Evolutionary conservation across 2,113 vertebrate genomes (phyloP).

Genomic region (Atherinomorus stipes): DNA sequence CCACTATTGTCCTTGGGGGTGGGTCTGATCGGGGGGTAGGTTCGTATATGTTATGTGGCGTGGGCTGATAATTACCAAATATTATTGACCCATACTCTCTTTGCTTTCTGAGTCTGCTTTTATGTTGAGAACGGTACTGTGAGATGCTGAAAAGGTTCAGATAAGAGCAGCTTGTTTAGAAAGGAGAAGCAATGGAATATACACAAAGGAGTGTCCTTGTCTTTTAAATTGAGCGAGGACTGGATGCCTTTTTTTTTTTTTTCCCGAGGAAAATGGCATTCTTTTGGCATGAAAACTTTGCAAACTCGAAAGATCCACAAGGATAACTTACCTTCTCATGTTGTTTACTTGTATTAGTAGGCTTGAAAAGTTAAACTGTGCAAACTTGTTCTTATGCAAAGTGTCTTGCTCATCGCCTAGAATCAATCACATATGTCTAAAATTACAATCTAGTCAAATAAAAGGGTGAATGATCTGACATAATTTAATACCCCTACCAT

Average conservation of each 20-base stretch:
- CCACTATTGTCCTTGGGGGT: slow-evolving; percentile 54
- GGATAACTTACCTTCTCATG: too few species aligned
- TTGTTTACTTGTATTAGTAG: too few species aligned
- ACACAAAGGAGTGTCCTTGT: slow-evolving; percentile 12
- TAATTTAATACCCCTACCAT: too few species aligned
- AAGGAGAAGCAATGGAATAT: slow-evolving; percentile 7
- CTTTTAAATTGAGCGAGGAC: slow-evolving; percentile 13
- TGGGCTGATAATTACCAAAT: slow-evolving; percentile 43
- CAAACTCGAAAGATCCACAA: too few species aligned
- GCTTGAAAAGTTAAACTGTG: too few species aligned
- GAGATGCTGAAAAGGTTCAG: slow-evolving; percentile 10
- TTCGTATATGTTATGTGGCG: slow-evolving; percentile 10
- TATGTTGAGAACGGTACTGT: background rate
- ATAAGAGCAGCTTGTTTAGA: slow-evolving; percentile 23
- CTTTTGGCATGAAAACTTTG: too few species aligned
- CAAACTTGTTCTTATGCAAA: too few species aligned
- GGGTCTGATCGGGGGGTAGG: slow-evolving; percentile 2
- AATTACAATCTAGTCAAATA: too few species aligned
- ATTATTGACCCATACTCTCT: slow-evolving; percentile 40
- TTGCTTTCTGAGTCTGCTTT: slow-evolving; percentile 17
- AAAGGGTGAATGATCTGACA: too few species aligned
- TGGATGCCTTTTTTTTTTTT: background rate
- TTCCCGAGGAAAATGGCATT: too few species aligned
- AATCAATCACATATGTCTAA: too few species aligned
- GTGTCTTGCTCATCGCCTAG: too few species aligned